Base-by-base conservation (phyloP, 2,113 vertebrate genomes). In the Phalacrocorax carbo region DNA sequence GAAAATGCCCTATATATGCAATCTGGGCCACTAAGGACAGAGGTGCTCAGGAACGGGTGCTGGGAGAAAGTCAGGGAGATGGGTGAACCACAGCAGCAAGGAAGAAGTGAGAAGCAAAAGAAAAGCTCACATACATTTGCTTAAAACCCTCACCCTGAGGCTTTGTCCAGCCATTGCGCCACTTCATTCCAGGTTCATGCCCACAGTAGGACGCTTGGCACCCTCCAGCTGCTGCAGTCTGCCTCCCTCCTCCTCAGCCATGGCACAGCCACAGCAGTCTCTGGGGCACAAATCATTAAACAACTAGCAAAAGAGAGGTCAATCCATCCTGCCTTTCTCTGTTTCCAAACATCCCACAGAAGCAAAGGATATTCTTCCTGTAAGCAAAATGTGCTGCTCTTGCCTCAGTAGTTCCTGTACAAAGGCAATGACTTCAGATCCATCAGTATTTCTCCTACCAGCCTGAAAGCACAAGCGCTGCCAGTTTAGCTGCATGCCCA, bases 141-240 rank as follows among this genome's bases (percentile, higher is more conserved):
- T 82, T 79, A 52, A 92, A 82, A 57, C 6, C 44, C 30, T 90
- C 20, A 10, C 19, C 15, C 15, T 27, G 27, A 90, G 36, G 48
- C 22, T 90, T 69, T 72, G 19, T 26, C n/a, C 42, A 55, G 65
- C 18, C 34, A 13, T 60, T 64, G 40, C 15, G 46, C 68, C 16
- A 46, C 22, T 38, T 69, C 15, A 19, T 9, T 9, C 25, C 17
- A 62, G 26, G 22, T 42, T 82, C 61, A 26, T 51, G 11, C 1
- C 8, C 38, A 7, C 18, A 16, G 18, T 4, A 1, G n/a, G 21
- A 23, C 49, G 36, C 0, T 0, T 51, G 38, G 27, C 34, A 40
- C 25, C 6, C 40, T 62, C n/a, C 58, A 61, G 36, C 36, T 70
- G 26, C 82, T 77, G 44, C 73, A 58, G 16, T 5, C 44, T 2